Evolutionary conservation across 2,888 invertebrate genomes (phyloP).

Genomic region (Priocnemis perturbator): DNA sequence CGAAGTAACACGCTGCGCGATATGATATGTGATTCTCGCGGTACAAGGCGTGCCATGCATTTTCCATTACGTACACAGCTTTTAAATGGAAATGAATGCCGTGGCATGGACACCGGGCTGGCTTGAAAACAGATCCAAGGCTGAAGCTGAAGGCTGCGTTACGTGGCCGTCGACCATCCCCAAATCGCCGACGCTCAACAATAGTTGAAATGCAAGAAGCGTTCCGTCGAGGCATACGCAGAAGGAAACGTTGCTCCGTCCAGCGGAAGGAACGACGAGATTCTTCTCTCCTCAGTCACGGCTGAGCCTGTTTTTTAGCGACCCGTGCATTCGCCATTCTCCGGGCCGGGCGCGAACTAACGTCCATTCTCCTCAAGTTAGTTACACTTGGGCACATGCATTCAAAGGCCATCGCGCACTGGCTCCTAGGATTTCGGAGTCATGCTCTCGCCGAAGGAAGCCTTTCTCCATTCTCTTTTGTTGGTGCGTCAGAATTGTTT

Average conservation of each 20-base stretch:
- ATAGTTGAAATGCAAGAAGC: too few species aligned
- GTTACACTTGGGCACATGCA: conserved; percentile 49
- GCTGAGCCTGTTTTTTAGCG: neutral
- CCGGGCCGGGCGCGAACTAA: conserved; percentile 10
- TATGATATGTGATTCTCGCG: too few species aligned
- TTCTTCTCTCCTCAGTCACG: conserved; percentile 3
- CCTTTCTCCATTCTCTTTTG: neutral
- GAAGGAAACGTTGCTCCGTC: neutral
- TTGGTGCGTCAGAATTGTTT: neutral
- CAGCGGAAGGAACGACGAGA: neutral
- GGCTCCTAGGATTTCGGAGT: neutral
- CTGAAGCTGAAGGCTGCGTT: too few species aligned
- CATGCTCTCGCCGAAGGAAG: neutral
- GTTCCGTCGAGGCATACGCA: neutral
- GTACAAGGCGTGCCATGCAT: too few species aligned
- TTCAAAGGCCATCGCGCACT: conserved; percentile 28
- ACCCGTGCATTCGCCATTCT: neutral
- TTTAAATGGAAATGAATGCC: too few species aligned
- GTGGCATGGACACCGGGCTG: too few species aligned
- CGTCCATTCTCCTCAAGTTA: conserved; percentile 51
- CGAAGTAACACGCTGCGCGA: too few species aligned
- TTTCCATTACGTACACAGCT: neutral
- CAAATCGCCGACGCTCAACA: too few species aligned
- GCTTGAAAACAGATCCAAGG: too few species aligned
- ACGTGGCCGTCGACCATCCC: too few species aligned